phyloP scores from a whole-genome alignment of 2,797 vertebrate genomes.

The Diceros bicornis region DNA sequence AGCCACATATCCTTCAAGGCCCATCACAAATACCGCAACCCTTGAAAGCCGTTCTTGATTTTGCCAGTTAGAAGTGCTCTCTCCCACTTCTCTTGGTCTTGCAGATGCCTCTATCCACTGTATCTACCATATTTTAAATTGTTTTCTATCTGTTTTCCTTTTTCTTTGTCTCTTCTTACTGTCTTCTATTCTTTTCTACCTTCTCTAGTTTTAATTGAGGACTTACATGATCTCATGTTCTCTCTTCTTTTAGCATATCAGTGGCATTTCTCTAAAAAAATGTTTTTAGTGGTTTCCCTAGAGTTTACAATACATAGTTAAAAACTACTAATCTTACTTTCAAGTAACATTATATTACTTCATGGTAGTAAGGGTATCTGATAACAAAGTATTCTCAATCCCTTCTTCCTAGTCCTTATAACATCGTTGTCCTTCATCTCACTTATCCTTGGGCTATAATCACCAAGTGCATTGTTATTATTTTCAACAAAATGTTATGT shows the following conservation, averaged over 20 bases:
- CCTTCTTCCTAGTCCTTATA: background rate
- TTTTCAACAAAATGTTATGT: background rate
- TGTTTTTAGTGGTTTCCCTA: background rate
- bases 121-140: background rate
- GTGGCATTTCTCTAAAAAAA: background rate
- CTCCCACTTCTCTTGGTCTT: too few species aligned
- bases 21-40: background rate
- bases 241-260: background rate
- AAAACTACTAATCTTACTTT: background rate
- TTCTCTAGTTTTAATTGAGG: background rate
- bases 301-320: background rate
- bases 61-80: background rate
- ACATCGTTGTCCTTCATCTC: background rate
- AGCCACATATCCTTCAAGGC: background rate
- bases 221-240: background rate
- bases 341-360: background rate
- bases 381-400: background rate
- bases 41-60: background rate
- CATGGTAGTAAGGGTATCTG: too few species aligned
- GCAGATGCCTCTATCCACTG: too few species aligned
- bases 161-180: background rate
- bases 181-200: background rate
- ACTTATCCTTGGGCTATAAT: background rate
- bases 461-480: background rate
- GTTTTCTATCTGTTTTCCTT: background rate